Base-by-base conservation (phyloP, 1,140 invertebrate genomes). In the Arion vulgaris region DNA sequence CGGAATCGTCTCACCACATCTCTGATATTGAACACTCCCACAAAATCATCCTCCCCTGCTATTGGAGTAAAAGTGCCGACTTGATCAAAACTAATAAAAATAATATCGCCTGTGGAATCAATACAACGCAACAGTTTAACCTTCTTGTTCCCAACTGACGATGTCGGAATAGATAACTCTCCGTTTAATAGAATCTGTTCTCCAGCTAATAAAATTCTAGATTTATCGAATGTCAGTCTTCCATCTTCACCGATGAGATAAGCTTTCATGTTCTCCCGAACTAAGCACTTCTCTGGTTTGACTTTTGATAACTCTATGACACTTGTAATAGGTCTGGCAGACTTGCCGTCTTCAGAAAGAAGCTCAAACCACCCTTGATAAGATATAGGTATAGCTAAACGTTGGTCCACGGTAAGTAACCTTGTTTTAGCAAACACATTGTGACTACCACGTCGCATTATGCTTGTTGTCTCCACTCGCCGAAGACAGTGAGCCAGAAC, bases 331-430 rank as follows among this genome's bases (percentile, higher is more conserved):
- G 96, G 96, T 74, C 96, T 94, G 1, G 97, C 96, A 26, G 96
- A 96, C 85, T 96, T 94, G 0, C 97, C 97, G 90, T 98, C 97
- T 92, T 98, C 97, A 90, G 96, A 98, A 38, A 98, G 93, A 49
- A 98, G 94, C 93, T 98, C 97, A 91, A 98, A 98, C 93, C 96
- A 98, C 11, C 97, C 97, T 83, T 95, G 94, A 91, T 97, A 98
- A 13, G 95, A 95, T 82, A 98, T 95, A 0, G 97, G 97, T 75
- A 98, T 98, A 69, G 96, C 89, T 19, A 91, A 83, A 11, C 89
- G 84, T 73, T 91, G 91, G 41, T 90, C 88, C 39, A 89, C 75
- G 0, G 89, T 68, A 36, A 87, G 95, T 62, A 98, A 93, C 87
- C 86, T 95, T 26, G 81, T 83, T 17, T 80, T 51, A 7, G 84